A percentile compares a stretch with the other conserved stretches of the same genome.
These are phyloP conservation scores for Amaurobius ferox DNA, from an alignment of 2,888 invertebrate species.

Conservation along the genomic window DNA sequence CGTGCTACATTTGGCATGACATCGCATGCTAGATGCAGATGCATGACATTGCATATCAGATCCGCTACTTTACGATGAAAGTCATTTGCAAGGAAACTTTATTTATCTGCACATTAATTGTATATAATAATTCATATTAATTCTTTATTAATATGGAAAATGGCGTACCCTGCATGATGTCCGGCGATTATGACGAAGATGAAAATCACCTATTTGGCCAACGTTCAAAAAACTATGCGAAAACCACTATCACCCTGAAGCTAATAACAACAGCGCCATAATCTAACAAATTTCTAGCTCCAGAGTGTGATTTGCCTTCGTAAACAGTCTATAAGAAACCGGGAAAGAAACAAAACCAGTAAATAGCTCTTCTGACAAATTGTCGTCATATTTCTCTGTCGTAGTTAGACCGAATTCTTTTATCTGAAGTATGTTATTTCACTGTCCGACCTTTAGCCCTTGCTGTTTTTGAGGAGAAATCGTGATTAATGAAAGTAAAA, in stretches of 20 bases:
- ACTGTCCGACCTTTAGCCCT: constrained; percentile 13
- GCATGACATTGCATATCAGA: too few species aligned
- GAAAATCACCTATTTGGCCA: too few species aligned
- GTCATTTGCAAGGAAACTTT: too few species aligned
- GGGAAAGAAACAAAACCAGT: background rate
- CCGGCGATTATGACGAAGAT: too few species aligned
- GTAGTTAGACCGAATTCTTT: constrained; percentile 5
- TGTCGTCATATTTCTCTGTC: constrained; percentile 13
- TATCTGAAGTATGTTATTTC: background rate
- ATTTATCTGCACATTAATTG: too few species aligned
- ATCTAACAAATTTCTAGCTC: background rate
- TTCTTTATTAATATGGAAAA: too few species aligned
- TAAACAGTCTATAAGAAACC: background rate
- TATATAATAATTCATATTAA: too few species aligned
- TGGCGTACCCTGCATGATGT: too few species aligned
- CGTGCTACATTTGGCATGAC: too few species aligned
- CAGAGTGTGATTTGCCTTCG: background rate
- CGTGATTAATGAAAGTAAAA: background rate
- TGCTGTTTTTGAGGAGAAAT: background rate
- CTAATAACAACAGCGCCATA: background rate
- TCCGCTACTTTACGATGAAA: too few species aligned
- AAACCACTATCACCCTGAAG: background rate
- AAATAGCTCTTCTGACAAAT: constrained; percentile 7
- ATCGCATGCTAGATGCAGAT: too few species aligned
- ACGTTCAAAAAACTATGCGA: too few species aligned